Evolutionary conservation across 2,113 vertebrate species (phyloP), one percentile per base, ranked within the genome.

Genomic region (Suricata suricatta): DNA sequence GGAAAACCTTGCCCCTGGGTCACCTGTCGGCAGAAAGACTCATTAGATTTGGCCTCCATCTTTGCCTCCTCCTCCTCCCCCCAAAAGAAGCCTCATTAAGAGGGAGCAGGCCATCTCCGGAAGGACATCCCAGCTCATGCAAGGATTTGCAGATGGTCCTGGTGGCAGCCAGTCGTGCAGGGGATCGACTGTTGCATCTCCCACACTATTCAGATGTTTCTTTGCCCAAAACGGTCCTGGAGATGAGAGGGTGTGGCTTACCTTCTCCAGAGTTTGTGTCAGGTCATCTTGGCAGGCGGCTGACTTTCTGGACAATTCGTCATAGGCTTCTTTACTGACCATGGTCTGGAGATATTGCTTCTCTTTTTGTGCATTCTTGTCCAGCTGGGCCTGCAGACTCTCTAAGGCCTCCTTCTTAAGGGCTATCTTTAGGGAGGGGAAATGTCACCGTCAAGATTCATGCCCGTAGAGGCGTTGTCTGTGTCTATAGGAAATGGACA

Each of bases 191-290:
- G 38, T 16, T 68, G n/a, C 0, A 3, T 29, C 57, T 77, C 35
- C 77, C 38, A 29, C 0, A 2, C 6, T 16, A 9, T 35, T 33
- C 13, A 38, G 27, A 25, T 27, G 41, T 47, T 31, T 87, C 44
- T 85, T 72, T n/a, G 79, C 29, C 31, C 25, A 13, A 52, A 57
- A 63, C 23, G 86, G 50, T 19, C 38, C 44, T 21, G 41, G 52
- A 16, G 38, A 33, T 9, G 80, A 60, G 33, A 72, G 41, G 17
- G 35, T 14, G 29, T 90, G 90, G 29, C 84, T 96, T 77, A 99
- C 98, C 97, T 99, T 98, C 38, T 98, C 97, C 64, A 98, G 98
- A 33, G 98, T 91, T 85, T 98, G 97, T 29, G 96, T 98, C 88
- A 98, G 93, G 17, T 97, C 94, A 3, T 98, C 97, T 83, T 98